Base-by-base conservation (phyloP, 2,797 vertebrate species). In the Ptychobarbus kaznakovi region DNA sequence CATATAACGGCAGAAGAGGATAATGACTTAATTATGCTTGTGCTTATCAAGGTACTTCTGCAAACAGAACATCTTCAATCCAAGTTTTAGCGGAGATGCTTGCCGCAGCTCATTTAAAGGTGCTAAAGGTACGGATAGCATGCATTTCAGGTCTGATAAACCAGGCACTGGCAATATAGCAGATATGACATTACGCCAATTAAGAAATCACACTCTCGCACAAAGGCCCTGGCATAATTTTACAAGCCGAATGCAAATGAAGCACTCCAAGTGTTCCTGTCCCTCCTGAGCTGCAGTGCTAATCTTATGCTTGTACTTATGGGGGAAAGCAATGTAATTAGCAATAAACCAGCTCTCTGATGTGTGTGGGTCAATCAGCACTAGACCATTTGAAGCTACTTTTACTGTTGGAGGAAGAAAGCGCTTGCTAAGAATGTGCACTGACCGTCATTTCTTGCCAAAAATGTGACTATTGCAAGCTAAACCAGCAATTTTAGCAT, bases 321-420 rank as follows among this genome's bases (percentile, higher is more conserved):
- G 49, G 72, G 58, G 73, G 61, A 85, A 85, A 44, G 86, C 87
- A 82, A 82, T 42, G 83, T 90, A 90, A 90, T 90, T 90, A 90
- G 88, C 88, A 89, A 88, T 90, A 90, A 89, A 86, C 81, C 82
- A 82, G 87, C 63, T 53, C 87, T 86, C 85, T 74, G 89, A 90
- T 88, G 85, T 85, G 84, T 75, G 75, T 81, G 88, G 90, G 87
- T 89, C 88, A 90, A 89, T 90, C 90, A 86, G 86, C 40, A 28
- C 75, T 38, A 80, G 84, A 81, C 74, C 84, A 78, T 90, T 89
- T 86, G 82, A 89, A 84, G 80, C 53, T 40, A 63, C 78, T 72
- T 86, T 86, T 88, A 88, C 82, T 82, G 78, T 32, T 74, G 66
- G 44, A 10, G 61, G 84, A 66, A 76, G 82, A 28, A 44, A 3